These are phyloP conservation scores for Fragum whitleyi DNA, from an alignment of 2,888 invertebrate species.

Conservation along the genomic window DNA sequence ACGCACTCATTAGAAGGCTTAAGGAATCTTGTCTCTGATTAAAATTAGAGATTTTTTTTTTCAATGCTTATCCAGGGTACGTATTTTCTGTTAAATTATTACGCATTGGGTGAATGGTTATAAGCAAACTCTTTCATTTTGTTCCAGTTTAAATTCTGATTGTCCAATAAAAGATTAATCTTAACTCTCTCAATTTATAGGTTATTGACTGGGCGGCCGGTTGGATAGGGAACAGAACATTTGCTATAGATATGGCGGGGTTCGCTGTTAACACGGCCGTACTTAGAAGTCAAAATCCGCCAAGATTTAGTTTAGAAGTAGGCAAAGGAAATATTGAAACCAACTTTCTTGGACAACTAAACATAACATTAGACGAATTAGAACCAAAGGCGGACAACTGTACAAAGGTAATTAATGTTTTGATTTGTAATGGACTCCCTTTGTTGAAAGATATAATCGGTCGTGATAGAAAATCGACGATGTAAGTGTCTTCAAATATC, in stretches of 20 bases:
- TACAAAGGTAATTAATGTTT: constrained; percentile 88
- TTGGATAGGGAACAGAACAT: constrained; percentile 92
- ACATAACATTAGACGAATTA: constrained; percentile 90
- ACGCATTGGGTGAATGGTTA: too few species aligned
- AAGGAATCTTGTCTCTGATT: too few species aligned
- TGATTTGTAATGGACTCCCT: not conserved
- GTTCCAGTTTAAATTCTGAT: too few species aligned
- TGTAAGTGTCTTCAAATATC: too few species aligned
- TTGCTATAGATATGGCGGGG: constrained; percentile 99
- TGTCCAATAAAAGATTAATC: too few species aligned
- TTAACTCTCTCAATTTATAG: constrained; percentile 38
- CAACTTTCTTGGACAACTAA: constrained; percentile 89
- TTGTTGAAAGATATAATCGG: too few species aligned
- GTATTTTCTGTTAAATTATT: too few species aligned
- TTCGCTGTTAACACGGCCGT: constrained; percentile 90
- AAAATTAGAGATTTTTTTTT: too few species aligned
- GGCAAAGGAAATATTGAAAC: constrained; percentile 94
- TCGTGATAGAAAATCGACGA: too few species aligned
- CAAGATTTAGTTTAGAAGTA: constrained; percentile 91
- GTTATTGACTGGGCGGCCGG: constrained; percentile 91
- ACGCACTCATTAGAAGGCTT: too few species aligned
- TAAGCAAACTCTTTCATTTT: too few species aligned
- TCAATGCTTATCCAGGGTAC: too few species aligned
- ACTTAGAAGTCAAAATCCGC: constrained; percentile 77
- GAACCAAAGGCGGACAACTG: constrained; percentile 97